phyloP scores from a whole-genome alignment of 2,888 invertebrate species.

The Adelognathus sp. region DNA sequence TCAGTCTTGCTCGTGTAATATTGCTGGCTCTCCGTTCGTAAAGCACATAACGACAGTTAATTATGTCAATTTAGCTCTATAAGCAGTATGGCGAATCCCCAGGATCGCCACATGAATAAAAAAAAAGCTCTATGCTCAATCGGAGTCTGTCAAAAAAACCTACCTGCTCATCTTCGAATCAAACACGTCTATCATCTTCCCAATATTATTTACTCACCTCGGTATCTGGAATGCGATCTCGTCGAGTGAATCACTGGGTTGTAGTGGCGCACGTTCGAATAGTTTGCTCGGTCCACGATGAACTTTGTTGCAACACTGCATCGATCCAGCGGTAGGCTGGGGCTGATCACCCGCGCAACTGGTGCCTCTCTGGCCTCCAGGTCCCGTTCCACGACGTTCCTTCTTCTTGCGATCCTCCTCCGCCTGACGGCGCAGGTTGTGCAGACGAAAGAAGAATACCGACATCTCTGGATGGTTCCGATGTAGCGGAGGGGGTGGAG shows the following conservation, averaged over 20 bases:
- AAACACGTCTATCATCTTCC: neutral
- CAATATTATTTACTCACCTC: constrained; percentile 84
- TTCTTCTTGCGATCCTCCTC: constrained; percentile 87
- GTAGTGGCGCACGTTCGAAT: constrained; percentile 92
- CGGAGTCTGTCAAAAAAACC: neutral
- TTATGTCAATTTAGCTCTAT: no score
- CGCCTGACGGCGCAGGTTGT: constrained; percentile 93
- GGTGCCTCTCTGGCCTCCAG: constrained; percentile 76
- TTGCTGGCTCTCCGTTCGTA: no score
- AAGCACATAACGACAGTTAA: no score
- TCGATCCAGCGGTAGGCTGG: constrained; percentile 79
- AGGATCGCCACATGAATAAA: no score
- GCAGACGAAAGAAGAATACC: constrained; percentile 97
- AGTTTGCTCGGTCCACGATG: constrained; percentile 88
- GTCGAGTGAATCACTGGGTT: constrained; percentile 94
- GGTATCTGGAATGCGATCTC: constrained; percentile 96
- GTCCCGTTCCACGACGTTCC: constrained; percentile 76
- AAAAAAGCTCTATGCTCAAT: neutral
- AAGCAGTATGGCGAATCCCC: no score
- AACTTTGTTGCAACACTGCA: constrained; percentile 83
- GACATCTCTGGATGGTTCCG: constrained; percentile 87
- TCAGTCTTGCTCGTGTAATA: no score
- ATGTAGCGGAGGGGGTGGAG: constrained; percentile 16
- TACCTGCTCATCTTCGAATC: neutral
- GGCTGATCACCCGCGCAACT: constrained; percentile 76